These are phyloP conservation scores for Brenthis hecate DNA, from an alignment of 2,888 invertebrate species.

Conservation along the genomic window DNA sequence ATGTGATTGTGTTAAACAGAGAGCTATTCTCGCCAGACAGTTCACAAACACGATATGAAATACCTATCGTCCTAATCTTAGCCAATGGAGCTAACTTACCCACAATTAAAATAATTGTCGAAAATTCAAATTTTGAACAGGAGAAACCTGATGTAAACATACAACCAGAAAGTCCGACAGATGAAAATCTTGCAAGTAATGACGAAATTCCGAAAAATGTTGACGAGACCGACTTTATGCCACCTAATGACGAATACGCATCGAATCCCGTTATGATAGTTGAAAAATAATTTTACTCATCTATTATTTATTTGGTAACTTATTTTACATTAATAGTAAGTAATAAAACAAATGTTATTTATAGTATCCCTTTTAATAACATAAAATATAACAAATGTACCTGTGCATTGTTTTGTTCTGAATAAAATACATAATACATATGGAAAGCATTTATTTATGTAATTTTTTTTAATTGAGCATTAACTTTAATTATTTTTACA, in stretches of 20 bases:
- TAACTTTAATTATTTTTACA: too few species aligned
- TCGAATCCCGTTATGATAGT: conserved; percentile 4
- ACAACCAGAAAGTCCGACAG: conserved; percentile 4
- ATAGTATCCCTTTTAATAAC: conserved; percentile 7
- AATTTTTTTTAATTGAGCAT: too few species aligned
- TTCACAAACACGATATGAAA: conserved; percentile 15
- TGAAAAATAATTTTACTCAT: background rate
- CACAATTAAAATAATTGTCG: conserved; percentile 31
- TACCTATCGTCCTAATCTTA: conserved; percentile 33
- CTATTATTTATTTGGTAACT: conserved; percentile 9
- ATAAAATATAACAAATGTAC: conserved; percentile 12
- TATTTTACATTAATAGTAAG: conserved; percentile 10
- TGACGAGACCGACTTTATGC: background rate
- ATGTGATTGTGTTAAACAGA: conserved; percentile 31
- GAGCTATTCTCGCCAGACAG: conserved; percentile 21
- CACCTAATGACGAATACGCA: background rate
- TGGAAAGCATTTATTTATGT: too few species aligned
- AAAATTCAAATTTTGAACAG: conserved; percentile 6
- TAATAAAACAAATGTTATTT: conserved; percentile 8
- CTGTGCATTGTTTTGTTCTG: background rate
- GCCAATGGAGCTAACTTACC: conserved; percentile 25
- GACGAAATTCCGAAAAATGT: background rate
- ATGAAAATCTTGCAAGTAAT: conserved; percentile 12
- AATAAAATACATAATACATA: background rate
- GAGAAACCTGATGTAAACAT: background rate